These are phyloP conservation scores for Dolichomitus sp. DNA, from an alignment of 2,888 invertebrate species.

Conservation along the genomic window DNA sequence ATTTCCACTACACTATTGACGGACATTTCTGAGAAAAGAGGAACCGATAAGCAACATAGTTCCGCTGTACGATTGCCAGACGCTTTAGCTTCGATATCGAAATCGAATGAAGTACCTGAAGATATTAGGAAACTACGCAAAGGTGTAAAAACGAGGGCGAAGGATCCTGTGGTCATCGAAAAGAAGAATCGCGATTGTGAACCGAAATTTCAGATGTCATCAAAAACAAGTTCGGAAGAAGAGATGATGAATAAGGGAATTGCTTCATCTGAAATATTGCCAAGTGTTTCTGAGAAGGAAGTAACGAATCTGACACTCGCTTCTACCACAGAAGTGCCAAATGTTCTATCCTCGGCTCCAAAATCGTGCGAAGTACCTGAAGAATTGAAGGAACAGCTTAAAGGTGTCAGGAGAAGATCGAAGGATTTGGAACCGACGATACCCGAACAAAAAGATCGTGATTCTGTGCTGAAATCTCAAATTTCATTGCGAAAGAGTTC, in stretches of 20 bases:
- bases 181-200: constrained; percentile 6
- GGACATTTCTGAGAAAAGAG: not conserved
- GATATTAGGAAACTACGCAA: not conserved
- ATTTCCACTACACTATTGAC: not conserved
- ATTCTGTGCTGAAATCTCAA: not conserved
- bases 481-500: not conserved
- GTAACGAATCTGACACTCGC: too few relatives aligned
- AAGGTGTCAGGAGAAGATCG: not conserved
- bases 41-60: not conserved
- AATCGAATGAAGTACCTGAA: not conserved
- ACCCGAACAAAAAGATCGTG: not conserved
- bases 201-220: not conserved
- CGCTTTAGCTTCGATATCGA: not conserved
- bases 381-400: not conserved
- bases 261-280: not conserved
- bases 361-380: too few relatives aligned
- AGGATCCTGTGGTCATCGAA: not conserved
- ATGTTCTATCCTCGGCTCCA: too few relatives aligned
- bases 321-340: too few relatives aligned
- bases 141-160: not conserved
- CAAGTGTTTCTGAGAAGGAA: too few relatives aligned
- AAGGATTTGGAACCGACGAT: not conserved
- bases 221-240: constrained; percentile 10
- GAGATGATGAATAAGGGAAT: not conserved
- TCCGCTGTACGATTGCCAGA: not conserved